Evolutionary conservation across 2,113 vertebrate species (phyloP).

Genomic region (Chroicocephalus ridibundus): DNA sequence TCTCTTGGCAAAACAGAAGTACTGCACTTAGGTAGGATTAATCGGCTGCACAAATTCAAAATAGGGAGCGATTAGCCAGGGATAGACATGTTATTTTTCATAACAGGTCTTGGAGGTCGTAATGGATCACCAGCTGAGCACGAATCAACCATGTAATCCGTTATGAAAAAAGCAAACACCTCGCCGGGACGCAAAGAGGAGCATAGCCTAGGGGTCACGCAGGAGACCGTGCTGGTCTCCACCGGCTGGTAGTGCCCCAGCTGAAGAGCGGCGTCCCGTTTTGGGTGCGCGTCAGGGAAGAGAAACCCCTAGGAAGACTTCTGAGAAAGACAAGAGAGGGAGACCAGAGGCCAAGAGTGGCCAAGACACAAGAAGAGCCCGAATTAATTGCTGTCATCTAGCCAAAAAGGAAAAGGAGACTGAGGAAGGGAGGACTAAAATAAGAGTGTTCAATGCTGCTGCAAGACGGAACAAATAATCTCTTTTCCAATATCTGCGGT

Average conservation of each 20-base stretch:
- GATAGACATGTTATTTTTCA: background rate
- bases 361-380: background rate
- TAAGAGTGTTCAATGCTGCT: background rate
- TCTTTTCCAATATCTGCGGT: background rate
- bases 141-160: background rate
- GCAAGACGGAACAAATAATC: background rate
- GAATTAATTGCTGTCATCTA: background rate
- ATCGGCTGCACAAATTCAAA: background rate
- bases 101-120: background rate
- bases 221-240: background rate
- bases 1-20: background rate
- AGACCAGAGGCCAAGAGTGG: background rate
- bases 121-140: background rate
- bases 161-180: background rate
- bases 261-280: background rate
- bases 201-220: background rate
- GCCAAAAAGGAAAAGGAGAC: background rate
- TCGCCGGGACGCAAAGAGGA: background rate
- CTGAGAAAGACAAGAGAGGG: background rate
- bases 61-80: background rate
- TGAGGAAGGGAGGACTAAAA: background rate
- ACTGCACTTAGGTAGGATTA: background rate
- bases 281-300: background rate
- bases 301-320: background rate
- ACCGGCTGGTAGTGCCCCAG: background rate